Conservation (phyloP, 2,113 vertebrate species). For the Caranx ignobilis region DNA sequence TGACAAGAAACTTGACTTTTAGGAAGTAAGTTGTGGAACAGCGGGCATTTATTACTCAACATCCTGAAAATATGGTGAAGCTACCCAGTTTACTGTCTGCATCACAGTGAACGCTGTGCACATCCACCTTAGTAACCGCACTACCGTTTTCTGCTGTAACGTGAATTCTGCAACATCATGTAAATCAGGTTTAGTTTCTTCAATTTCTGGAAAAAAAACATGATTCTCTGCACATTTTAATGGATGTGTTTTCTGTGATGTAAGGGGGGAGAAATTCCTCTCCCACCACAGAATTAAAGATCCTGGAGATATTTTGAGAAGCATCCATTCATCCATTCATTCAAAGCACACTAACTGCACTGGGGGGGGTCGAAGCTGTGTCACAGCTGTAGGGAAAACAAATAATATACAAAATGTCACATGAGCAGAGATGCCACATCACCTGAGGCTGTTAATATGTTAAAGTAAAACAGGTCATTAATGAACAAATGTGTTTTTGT, state of each 20-base stretch:
- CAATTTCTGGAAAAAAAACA: not conserved
- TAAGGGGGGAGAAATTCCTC: not conserved
- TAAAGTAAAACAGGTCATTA: not conserved
- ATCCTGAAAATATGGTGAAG: not conserved
- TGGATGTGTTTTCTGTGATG: not conserved
- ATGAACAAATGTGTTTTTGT: not conserved
- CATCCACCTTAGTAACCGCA: not conserved
- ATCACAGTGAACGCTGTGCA: not conserved
- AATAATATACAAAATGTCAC: not conserved
- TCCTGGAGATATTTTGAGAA: not conserved
- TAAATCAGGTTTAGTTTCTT: not conserved
- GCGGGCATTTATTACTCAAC: not conserved
- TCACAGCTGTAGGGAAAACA: not conserved
- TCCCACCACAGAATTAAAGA: not conserved
- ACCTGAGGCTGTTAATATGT: not conserved
- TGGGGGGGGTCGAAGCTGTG: not conserved
- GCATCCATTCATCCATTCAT: not conserved
- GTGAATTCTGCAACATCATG: not conserved
- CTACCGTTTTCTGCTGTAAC: not conserved
- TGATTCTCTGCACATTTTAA: not conserved
- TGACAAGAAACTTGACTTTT: not conserved
- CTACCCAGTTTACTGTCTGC: not conserved
- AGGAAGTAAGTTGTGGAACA: not conserved
- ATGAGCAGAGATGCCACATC: not conserved
- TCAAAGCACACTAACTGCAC: not conserved